Evolutionary conservation across 1,140 invertebrate species (phyloP).

Genomic region (Drosophila varians): DNA sequence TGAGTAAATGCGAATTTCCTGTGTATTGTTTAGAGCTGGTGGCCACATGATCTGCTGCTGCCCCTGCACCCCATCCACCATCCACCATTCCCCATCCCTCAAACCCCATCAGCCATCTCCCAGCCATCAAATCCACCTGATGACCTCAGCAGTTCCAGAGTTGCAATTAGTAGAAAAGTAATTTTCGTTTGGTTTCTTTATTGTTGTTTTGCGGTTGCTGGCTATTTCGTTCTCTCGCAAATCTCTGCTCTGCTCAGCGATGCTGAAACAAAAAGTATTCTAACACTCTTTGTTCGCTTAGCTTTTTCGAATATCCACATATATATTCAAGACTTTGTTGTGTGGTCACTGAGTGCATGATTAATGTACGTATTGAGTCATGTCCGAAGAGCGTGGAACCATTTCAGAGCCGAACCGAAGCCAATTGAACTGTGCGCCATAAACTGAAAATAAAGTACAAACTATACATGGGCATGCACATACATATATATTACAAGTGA

Average conservation of each 20-base stretch:
- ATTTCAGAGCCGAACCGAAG: conserved; percentile 22
- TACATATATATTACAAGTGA: conserved; percentile 1
- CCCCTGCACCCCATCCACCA: no score
- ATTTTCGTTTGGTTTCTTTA: conserved; percentile 44
- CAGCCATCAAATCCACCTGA: conserved; percentile 7
- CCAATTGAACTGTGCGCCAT: conserved; percentile 28
- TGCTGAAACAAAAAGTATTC: conserved; percentile 54
- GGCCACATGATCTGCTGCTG: conserved; percentile 18
- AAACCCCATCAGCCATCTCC: neutral
- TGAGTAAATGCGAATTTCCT: conserved; percentile 65
- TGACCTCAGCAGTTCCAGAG: conserved; percentile 49
- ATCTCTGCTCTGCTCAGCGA: conserved; percentile 43
- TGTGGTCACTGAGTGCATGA: conserved; percentile 34
- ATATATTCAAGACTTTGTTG: conserved; percentile 27
- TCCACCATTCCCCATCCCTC: no score
- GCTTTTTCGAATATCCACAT: conserved; percentile 3
- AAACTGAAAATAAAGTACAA: conserved; percentile 26
- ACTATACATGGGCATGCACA: neutral
- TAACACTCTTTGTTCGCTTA: conserved; percentile 45
- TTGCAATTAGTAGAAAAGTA: conserved; percentile 58
- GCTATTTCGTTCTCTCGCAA: conserved; percentile 14
- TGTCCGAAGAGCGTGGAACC: conserved; percentile 54
- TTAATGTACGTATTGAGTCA: conserved; percentile 57
- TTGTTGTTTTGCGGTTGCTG: conserved; percentile 26
- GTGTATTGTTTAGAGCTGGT: conserved; percentile 52